A percentile compares a stretch with the other conserved stretches of the same genome.
Conservation (phyloP, 2,113 vertebrate species). For the Gopherus flavomarginatus region DNA sequence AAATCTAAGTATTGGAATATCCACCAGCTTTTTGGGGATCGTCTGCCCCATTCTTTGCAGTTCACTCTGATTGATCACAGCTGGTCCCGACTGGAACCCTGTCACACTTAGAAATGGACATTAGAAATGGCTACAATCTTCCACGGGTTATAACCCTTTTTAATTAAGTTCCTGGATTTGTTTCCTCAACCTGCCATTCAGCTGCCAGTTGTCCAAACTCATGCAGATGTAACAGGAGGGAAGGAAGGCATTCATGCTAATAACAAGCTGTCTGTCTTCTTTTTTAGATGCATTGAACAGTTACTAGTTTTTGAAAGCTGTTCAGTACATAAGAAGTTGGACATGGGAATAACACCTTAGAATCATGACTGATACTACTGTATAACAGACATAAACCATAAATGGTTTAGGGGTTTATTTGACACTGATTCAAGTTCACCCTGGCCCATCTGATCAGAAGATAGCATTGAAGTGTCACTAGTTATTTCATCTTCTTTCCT, state of each 20-base stretch:
- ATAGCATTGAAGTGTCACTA: rapidly evolving
- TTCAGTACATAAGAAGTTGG: neutral
- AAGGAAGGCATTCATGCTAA: rapidly evolving
- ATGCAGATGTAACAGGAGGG: neutral
- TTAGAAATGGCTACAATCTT: neutral
- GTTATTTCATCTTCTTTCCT: rapidly evolving
- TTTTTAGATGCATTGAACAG: neutral
- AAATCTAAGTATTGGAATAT: too few species aligned
- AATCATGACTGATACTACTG: rapidly evolving
- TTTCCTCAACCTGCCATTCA: neutral
- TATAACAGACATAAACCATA: rapidly evolving
- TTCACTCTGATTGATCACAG: too few species aligned
- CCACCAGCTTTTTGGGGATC: too few species aligned
- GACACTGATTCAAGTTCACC: rapidly evolving
- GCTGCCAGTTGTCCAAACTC: neutral
- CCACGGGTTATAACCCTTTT: neutral
- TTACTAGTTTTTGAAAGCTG: neutral
- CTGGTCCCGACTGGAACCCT: too few species aligned
- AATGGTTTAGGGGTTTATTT: rapidly evolving
- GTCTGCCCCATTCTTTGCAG: too few species aligned
- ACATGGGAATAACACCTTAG: too few species aligned
- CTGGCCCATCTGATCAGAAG: rapidly evolving
- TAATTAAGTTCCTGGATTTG: neutral
- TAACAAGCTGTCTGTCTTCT: neutral
- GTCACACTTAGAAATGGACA: neutral